Percentiles rank a stretch among this genome's conserved stretches.
Evolutionary conservation across 2,113 vertebrate genomes (phyloP).

Genomic region (Lepus europaeus): DNA sequence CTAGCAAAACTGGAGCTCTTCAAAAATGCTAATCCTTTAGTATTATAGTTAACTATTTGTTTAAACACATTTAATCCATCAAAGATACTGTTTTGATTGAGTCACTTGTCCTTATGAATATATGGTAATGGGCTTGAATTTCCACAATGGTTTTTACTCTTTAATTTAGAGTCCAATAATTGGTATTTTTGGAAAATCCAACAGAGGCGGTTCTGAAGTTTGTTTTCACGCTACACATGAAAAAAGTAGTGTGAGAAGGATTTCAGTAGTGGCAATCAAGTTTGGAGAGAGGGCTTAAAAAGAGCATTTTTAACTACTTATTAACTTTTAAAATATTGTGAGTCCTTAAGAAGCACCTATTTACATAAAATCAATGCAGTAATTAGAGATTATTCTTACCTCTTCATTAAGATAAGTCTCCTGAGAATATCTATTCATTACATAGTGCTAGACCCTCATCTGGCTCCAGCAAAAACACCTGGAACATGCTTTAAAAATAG

Average conservation of each 20-base stretch:
- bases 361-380: constrained; percentile 72
- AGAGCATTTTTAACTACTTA: constrained; percentile 64
- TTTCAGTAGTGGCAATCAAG: constrained; percentile 57
- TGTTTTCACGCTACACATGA: constrained; percentile 30
- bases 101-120: constrained; percentile 74
- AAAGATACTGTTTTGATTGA: constrained; percentile 72
- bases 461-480: constrained; percentile 54
- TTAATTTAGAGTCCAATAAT: constrained; percentile 68
- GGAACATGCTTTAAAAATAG: constrained; percentile 62
- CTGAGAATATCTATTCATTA: constrained; percentile 56
- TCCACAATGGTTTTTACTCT: constrained; percentile 65
- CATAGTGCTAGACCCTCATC: neutral
- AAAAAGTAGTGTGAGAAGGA: constrained; percentile 63
- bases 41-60: constrained; percentile 73
- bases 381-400: constrained; percentile 74
- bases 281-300: constrained; percentile 58
- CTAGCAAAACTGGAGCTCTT: constrained; percentile 70
- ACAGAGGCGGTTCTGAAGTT: constrained; percentile 62
- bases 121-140: constrained; percentile 73
- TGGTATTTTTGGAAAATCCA: constrained; percentile 64
- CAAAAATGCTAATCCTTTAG: constrained; percentile 72
- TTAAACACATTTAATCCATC: constrained; percentile 78
- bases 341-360: constrained; percentile 68
- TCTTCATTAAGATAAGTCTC: constrained; percentile 64
- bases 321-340: constrained; percentile 75